phyloP scores from a whole-genome alignment of 2,797 vertebrate genomes.

The Nannoperca australis region DNA sequence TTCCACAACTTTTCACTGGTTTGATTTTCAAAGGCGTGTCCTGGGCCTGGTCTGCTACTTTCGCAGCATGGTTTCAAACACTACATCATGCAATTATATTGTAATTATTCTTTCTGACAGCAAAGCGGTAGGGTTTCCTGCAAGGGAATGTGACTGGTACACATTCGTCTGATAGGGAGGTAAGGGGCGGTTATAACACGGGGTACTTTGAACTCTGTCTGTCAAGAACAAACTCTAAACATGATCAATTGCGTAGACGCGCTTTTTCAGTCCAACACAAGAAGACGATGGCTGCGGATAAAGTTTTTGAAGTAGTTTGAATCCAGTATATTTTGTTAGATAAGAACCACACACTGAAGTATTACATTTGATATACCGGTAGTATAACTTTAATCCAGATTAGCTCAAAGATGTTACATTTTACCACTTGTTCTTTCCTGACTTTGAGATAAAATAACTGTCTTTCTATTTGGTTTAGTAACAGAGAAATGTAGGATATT shows the following conservation, averaged over 20 bases:
- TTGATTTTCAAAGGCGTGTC: conserved; percentile 55
- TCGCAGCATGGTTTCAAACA: conserved; percentile 41
- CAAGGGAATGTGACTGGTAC: conserved; percentile 24
- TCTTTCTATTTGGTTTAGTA: neutral
- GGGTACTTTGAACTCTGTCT: conserved; percentile 28
- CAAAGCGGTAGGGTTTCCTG: conserved; percentile 45
- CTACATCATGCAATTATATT: conserved; percentile 57
- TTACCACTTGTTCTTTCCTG: neutral
- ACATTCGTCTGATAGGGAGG: conserved; percentile 16
- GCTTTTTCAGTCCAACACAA: neutral
- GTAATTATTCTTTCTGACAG: conserved; percentile 67
- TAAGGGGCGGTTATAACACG: conserved; percentile 15
- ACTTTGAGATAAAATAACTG: neutral
- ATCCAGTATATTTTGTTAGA: neutral
- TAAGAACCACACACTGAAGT: neutral
- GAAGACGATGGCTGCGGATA: neutral
- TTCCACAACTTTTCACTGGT: conserved; percentile 63
- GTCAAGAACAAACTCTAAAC: conserved; percentile 19
- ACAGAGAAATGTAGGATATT: neutral
- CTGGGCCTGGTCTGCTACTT: conserved; percentile 43
- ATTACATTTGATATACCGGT: neutral
- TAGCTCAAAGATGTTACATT: neutral
- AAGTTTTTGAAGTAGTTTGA: neutral
- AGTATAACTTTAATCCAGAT: neutral
- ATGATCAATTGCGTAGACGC: neutral